Base-by-base conservation (phyloP, 37 sponge, comb jelly and placozoan genomes). In the Crambe crambe region DNA sequence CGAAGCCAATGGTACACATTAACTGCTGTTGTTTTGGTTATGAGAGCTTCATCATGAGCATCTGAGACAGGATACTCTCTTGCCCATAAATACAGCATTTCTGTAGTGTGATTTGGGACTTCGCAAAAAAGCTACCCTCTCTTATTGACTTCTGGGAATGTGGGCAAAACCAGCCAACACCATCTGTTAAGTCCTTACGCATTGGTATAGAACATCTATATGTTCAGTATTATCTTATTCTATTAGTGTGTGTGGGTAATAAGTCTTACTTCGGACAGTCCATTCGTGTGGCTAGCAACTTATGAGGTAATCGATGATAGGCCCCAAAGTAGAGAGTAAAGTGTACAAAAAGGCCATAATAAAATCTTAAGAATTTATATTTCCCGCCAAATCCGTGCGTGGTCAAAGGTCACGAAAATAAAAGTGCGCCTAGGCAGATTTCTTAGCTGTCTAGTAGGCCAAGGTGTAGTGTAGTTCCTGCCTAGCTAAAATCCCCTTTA, bases 71-170 rank as follows among this genome's bases (percentile, higher is more conserved):
- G 81, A 58, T 79, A 76, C 36, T 84, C 67, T 15, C 61, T 70
- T 2, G 77, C 57, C 93, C 89, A 88, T 38, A 36, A 70, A 43
- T 88, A 72, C 0, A 91, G 61, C 87, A 91, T 69, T 85, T 81
- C 42, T 81, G 83, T 22, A 91, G 76, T 8, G 75, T 78, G 21
- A 91, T 23, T 59, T 67, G 37, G 21, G 86, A 80, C 39, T 85
- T 86, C 23, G 36, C 12, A 63, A 78, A 91, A 62, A 92, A 92
- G 37, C 67, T 75, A 37, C 75, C 81, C 1, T 78, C 60, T 39
- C 92, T 56, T 26, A 91, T 77, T 1, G 75, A 65, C 32, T 59
- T 60, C 8, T 41, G 56, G 40, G 70, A 86, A 9, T 22, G 1
- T n/a, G 79, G 78, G 42, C 83, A 83, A 30, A 60, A 40, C 88